A percentile compares a stretch with the other conserved stretches of the same genome.
Conservation (phyloP, 1,140 invertebrate genomes). For the Eufriesea mexicana region DNA sequence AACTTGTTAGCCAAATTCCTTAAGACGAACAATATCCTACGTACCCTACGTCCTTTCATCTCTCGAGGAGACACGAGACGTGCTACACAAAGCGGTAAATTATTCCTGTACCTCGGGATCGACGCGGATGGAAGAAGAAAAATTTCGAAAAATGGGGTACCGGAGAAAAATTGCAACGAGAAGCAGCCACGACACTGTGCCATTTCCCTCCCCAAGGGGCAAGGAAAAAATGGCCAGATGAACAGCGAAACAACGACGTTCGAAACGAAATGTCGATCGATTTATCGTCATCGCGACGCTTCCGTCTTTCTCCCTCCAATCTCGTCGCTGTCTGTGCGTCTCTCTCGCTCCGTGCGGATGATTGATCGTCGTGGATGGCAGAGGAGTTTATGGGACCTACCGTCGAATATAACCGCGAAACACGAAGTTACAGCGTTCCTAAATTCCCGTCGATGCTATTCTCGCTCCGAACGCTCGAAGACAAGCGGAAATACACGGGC, state of each 20-base stretch:
- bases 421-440: slow-evolving; percentile 24
- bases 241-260: background rate
- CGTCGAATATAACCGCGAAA: slow-evolving; percentile 25
- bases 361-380: slow-evolving; percentile 26
- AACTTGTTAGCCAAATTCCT: background rate
- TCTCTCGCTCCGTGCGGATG: slow-evolving; percentile 1
- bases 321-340: background rate
- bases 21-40: background rate
- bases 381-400: slow-evolving; percentile 7
- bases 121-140: no score
- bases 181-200: no score
- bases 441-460: slow-evolving; percentile 35
- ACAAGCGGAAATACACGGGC: slow-evolving; percentile 33
- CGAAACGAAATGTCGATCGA: background rate
- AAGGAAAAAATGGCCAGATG: background rate
- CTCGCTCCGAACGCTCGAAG: background rate
- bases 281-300: slow-evolving; percentile 2
- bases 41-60: background rate
- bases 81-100: no score
- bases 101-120: no score
- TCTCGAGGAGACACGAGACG: background rate
- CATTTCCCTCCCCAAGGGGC: no score
- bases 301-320: background rate
- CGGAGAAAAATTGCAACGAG: background rate
- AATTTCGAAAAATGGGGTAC: no score